Base-by-base conservation (phyloP, 2,888 invertebrate genomes). In the Siphonodentalium dalli region DNA sequence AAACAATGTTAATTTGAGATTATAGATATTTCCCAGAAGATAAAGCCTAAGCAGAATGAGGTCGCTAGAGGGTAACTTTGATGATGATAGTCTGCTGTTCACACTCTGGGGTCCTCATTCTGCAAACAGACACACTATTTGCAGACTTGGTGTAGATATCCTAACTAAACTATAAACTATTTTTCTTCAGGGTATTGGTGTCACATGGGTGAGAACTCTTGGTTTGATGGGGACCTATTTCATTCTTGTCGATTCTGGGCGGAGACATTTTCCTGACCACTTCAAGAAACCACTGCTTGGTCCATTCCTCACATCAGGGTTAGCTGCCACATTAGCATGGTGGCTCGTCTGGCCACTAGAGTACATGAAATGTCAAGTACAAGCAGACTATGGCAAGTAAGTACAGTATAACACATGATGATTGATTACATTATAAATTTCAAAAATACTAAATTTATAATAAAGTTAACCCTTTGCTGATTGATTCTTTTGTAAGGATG, bases 311-410 rank as follows among this genome's bases (percentile, higher is more conserved):
- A 73, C 75, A 5, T 74, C 75, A 15, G 74, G 79, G 1, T 57
- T 75, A 15, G 73, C 79, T 13, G 78, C 79, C 7, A 79, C 78
- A 1, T 43, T 77, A 27, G 73, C 73, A 28, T 79, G 79, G 79
- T 78, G 78, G 77, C 59, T 79, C 24, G 75, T 79, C 0, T 79
- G 79, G 79, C 79, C 79, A 0, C 61, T 79, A 15, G 79, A 79
- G 55, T 77, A 76, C 59, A 78, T 79, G 75, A 79, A 79, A 53
- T 76, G 77, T 24, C 78, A 79, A 53, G 72, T 79, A 2, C 79
- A 79, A 54, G 69, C 75, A 44, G 70, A 69, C 41, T 79, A 79
- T 65, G 74, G 75, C 51, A 60, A 66, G 73, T 75, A 61, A 68
- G 71, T 66, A 34, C 5, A 1, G 27, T 2, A 21, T 18, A 29